Evolutionary conservation across 2,797 vertebrate genomes (phyloP), one percentile per base, ranked within the genome.

Genomic region (Benthosema pterotum): DNA sequence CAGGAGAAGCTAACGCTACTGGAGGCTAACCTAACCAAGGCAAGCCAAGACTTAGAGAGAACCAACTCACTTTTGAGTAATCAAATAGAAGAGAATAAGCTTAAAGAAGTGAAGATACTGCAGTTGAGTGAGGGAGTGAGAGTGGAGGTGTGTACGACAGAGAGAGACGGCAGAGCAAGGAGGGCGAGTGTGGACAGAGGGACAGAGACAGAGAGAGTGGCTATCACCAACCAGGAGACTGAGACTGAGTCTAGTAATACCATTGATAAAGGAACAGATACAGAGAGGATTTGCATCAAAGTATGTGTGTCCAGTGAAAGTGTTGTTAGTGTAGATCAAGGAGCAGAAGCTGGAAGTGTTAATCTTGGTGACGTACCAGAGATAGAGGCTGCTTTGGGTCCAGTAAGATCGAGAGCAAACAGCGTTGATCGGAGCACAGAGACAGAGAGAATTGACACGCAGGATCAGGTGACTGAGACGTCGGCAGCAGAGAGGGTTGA

Each of bases 21-120:
- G 16, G 93, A 97, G 79, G 72, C 89, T 49, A 91, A 95, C 78
- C 85, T 99, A 74, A 88, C 80, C 59, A 85, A 91, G 70, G 93
- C 94, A 69, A 94, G 84, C 15, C 83, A 91, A 65, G 94, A 98
- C 64, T 88, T 97, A 0, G 88, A 94, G 60, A 92, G 63, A 71
- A 91, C 94, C 43, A 92, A 90, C 63, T 60, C 61, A 4, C 80
- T 93, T 77, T 82, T 99, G 63, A 89, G 85, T 71, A 90, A 90
- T 63, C 95, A 96, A 83, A 86, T 93, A 42, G 87, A 92, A 1
- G 94, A 95, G 57, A 93, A 95, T 74, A 91, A 91, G 77, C 75
- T 86, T 62, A 96, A 95, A 63, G 94, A 95, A 57, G 90, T 89
- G 51, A 94, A 61, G 76, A 96, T 98, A 79, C 75, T 89, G 56